phyloP scores from a whole-genome alignment of 2,888 invertebrate species.

The Conchocele bisecta region DNA sequence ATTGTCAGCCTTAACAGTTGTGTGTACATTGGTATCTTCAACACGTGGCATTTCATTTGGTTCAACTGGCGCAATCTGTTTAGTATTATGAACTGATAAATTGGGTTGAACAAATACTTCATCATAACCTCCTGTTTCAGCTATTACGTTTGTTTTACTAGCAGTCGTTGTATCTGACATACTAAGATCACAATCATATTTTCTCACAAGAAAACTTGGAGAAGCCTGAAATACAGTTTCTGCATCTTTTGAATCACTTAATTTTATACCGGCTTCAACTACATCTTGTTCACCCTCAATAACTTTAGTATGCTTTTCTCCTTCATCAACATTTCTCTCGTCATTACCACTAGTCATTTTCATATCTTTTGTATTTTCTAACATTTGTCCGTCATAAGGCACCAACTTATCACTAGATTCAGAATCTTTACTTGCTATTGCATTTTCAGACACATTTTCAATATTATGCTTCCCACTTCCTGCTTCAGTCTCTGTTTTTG shows the following conservation, averaged over 20 bases:
- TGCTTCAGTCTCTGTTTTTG: background rate
- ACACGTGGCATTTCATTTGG: too few relatives aligned
- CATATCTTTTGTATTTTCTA: background rate
- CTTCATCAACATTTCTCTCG: conserved; percentile 6
- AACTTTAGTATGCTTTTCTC: background rate
- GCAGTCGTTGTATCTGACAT: background rate
- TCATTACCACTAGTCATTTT: background rate
- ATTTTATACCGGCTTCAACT: background rate
- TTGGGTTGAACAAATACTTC: background rate
- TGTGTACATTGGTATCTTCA: too few relatives aligned
- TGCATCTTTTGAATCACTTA: background rate
- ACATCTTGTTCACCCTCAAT: background rate
- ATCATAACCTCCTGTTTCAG: background rate
- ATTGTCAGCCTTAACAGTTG: too few relatives aligned
- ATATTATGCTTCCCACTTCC: background rate
- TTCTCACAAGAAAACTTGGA: too few relatives aligned
- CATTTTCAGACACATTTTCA: background rate
- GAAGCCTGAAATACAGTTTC: conserved; percentile 1
- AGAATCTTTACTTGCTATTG: background rate
- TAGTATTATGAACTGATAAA: background rate
- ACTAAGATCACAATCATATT: background rate
- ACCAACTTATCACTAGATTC: background rate
- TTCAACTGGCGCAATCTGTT: too few relatives aligned
- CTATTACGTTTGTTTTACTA: background rate
- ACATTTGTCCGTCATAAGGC: background rate